Percentiles rank a stretch among this genome's conserved stretches.
Conservation (phyloP, 2,113 vertebrate species). For the Tachycineta bicolor region DNA sequence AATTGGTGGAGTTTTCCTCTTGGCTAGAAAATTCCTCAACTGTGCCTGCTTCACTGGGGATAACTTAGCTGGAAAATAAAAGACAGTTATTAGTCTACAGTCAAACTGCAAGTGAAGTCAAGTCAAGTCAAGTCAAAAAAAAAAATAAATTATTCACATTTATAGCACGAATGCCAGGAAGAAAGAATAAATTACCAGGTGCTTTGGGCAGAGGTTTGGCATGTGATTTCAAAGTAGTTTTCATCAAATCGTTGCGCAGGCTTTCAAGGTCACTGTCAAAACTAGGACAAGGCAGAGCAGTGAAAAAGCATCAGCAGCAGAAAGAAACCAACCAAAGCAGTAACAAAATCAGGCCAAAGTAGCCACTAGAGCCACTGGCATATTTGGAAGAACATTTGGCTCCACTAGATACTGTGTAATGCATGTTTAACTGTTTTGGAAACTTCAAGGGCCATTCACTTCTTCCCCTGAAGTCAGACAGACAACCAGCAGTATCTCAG, state of each 20-base stretch:
- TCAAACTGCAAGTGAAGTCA: conserved; percentile 9
- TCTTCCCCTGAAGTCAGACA: neutral
- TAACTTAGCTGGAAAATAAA: conserved; percentile 80
- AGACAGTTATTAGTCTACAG: neutral
- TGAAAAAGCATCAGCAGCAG: neutral
- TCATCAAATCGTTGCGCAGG: conserved; percentile 84
- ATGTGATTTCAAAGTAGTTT: conserved; percentile 83
- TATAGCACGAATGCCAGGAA: neutral
- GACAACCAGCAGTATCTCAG: neutral
- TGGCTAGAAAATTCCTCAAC: conserved; percentile 92
- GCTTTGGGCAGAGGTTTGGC: conserved; percentile 73
- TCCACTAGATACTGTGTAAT: neutral
- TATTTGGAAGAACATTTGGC: neutral
- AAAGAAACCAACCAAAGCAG: neutral
- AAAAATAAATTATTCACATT: neutral
- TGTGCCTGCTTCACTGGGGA: conserved; percentile 89
- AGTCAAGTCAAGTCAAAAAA: too few species aligned
- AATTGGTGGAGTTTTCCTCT: conserved; percentile 91
- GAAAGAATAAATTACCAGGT: conserved; percentile 76
- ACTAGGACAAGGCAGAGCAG: conserved; percentile 67
- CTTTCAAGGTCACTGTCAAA: conserved; percentile 90
- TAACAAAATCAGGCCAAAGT: neutral
- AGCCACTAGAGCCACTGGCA: neutral
- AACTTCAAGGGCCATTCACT: neutral
- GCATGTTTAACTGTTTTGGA: neutral